Evolutionary conservation across 2,797 vertebrate genomes (phyloP), one percentile per base, ranked within the genome.

Genomic region (Tympanoctomys barrerae): DNA sequence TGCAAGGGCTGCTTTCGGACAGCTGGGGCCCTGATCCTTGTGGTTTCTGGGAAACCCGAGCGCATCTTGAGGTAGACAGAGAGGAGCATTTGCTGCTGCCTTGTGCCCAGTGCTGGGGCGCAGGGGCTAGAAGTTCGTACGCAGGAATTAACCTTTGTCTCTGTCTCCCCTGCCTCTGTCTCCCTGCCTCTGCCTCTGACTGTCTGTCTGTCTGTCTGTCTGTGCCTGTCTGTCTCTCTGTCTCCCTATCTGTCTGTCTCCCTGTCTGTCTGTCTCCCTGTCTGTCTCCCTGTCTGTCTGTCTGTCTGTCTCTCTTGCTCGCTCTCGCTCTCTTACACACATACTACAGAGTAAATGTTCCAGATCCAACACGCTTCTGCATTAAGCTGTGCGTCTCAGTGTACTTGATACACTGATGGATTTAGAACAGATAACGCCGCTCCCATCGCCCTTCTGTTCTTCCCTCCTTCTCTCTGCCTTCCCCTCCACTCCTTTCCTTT

Each of bases 71-170:
- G 87, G 54, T 68, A 82, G 85, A 70, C 83, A 61, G 61, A 66
- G 75, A 92, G 93, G 42, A 31, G 13, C 81, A 90, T 78, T 96
- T 57, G n/a, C 59, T 87, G 49, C 92, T 91, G 33, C 66, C n/a
- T 49, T 18, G 22, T 94, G n/a, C 62, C n/a, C 75, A 70, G 10
- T 54, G 54, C 3, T 2, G 54, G 85, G 87, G 49, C 42, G 52
- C n/a, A 82, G 84, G 57, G 78, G 42, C 54, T 84, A 87, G 82
- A 4, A 24, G 16, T 86, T 95, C 26, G 88, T 49, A 77, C 12
- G 14, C 21, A 84, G 46, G 21, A 89, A 49, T 94, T 52, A 75
- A 14, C 36, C 28, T 42, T 36, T 42, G 33, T 54, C n/a, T 80
- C 12, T 81, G 10, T n/a, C 28, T 85, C 12, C 1, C 8, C 11